Percentiles rank a stretch among this genome's conserved stretches.
Conservation (phyloP, 2,797 vertebrate species). For the Peromyscus eremicus region DNA sequence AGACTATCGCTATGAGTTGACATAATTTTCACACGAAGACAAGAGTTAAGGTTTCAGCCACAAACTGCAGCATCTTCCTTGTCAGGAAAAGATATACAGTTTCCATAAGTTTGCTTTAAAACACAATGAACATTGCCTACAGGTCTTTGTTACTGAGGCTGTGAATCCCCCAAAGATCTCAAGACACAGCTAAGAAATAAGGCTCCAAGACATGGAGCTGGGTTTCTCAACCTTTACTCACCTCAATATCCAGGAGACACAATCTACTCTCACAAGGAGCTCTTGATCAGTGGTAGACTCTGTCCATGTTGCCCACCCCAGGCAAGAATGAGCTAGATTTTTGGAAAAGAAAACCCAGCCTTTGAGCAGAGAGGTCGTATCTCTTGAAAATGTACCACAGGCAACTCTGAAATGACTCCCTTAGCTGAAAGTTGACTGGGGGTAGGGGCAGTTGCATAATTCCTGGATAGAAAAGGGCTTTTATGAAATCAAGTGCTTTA, state of each 20-base stretch:
- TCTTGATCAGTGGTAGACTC: not conserved
- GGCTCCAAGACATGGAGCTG: not conserved
- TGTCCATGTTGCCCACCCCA: not conserved
- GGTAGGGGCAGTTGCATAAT: not conserved
- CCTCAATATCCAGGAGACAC: not conserved
- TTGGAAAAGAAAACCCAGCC: not conserved
- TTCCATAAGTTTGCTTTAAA: conserved; percentile 41
- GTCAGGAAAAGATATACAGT: not conserved
- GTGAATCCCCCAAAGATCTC: not conserved
- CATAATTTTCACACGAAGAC: conserved; percentile 33
- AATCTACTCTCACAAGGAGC: not conserved
- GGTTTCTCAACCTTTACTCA: not conserved
- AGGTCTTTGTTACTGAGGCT: not conserved
- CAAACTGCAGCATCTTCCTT: not conserved
- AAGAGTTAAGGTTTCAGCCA: not conserved
- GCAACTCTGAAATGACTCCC: not conserved
- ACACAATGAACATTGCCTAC: not conserved
- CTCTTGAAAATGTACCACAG: not conserved
- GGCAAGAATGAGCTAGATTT: conserved; percentile 1
- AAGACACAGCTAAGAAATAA: not conserved
- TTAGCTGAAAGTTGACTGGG: conserved; percentile 5
- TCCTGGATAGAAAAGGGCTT: conserved; percentile 20
- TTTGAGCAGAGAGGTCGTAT: not conserved
- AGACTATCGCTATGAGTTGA: not conserved
- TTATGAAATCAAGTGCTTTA: conserved; percentile 30